Percentiles rank a stretch among this genome's conserved stretches.
phyloP scores from a whole-genome alignment of 2,888 invertebrate genomes.

The Timema cristinae region DNA sequence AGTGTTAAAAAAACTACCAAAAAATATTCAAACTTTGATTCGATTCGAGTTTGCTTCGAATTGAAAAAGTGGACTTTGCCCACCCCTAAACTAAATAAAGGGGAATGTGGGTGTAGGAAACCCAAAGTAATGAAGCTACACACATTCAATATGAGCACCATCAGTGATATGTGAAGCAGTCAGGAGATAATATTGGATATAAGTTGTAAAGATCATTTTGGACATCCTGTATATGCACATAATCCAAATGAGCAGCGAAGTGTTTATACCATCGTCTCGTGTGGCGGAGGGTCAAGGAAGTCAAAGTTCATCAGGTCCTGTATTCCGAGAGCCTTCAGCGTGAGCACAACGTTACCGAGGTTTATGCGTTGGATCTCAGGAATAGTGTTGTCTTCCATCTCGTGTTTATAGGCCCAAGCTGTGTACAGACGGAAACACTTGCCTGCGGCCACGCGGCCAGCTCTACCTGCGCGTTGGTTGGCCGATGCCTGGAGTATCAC shows the following conservation, averaged over 20 bases:
- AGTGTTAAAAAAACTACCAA: too few relatives aligned
- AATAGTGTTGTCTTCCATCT: slow-evolving; percentile 95
- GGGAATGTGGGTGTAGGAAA: too few relatives aligned
- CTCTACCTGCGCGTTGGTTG: slow-evolving; percentile 94
- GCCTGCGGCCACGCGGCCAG: slow-evolving; percentile 93
- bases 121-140: too few relatives aligned
- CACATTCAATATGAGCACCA: too few relatives aligned
- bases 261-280: slow-evolving; percentile 69
- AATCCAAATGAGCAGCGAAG: too few relatives aligned
- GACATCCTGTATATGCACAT: too few relatives aligned
- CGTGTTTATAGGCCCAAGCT: slow-evolving; percentile 97
- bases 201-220: not conserved
- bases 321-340: slow-evolving; percentile 93
- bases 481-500: slow-evolving; percentile 68
- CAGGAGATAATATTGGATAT: too few relatives aligned
- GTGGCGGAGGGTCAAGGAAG: slow-evolving; percentile 96
- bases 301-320: slow-evolving; percentile 98
- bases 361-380: slow-evolving; percentile 99
- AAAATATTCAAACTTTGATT: too few relatives aligned
- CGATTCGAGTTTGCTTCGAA: too few relatives aligned
- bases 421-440: slow-evolving; percentile 98
- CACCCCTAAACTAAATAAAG: too few relatives aligned
- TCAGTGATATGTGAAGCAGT: too few relatives aligned
- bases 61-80: too few relatives aligned
- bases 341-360: slow-evolving; percentile 93